A percentile compares a stretch with the other conserved stretches of the same genome.
These are phyloP conservation scores for Euthynnus affinis DNA, from an alignment of 2,797 vertebrate species.

Conservation along the genomic window DNA sequence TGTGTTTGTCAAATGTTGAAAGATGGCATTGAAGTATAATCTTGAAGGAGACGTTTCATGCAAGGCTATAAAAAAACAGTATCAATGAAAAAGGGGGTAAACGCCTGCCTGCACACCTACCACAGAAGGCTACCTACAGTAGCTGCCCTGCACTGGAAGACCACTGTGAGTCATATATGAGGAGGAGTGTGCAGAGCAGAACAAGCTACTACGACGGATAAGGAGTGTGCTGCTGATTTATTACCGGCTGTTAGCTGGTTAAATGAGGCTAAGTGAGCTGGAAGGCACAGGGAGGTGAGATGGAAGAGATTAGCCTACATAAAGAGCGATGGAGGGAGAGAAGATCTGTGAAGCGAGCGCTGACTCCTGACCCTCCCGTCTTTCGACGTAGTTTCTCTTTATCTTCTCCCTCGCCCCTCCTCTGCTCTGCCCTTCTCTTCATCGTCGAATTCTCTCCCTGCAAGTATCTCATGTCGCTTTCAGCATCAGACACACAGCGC, in stretches of 20 bases:
- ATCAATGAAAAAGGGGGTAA: too few species aligned
- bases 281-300: slow-evolving; percentile 70
- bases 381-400: slow-evolving; percentile 35
- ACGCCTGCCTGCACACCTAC: too few species aligned
- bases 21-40: too few species aligned
- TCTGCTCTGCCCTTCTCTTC: slow-evolving; percentile 3
- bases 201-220: slow-evolving; percentile 59
- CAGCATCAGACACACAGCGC: not conserved
- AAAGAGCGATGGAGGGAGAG: slow-evolving; percentile 64
- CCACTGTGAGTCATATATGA: slow-evolving; percentile 65
- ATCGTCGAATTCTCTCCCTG: slow-evolving; percentile 1
- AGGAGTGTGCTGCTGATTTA: slow-evolving; percentile 75
- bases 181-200: slow-evolving; percentile 46
- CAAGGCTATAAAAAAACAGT: too few species aligned
- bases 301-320: slow-evolving; percentile 79
- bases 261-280: slow-evolving; percentile 79
- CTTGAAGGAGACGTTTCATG: too few species aligned
- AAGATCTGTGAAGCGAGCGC: slow-evolving; percentile 41
- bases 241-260: slow-evolving; percentile 72
- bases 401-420: slow-evolving; percentile 19
- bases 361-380: slow-evolving; percentile 57
- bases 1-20: too few species aligned
- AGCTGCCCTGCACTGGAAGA: slow-evolving; percentile 32
- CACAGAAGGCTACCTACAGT: slow-evolving; percentile 30
- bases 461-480: not conserved